Evolutionary conservation across 1,140 invertebrate genomes (phyloP).

Genomic region (Polypedilum vanderplanki): DNA sequence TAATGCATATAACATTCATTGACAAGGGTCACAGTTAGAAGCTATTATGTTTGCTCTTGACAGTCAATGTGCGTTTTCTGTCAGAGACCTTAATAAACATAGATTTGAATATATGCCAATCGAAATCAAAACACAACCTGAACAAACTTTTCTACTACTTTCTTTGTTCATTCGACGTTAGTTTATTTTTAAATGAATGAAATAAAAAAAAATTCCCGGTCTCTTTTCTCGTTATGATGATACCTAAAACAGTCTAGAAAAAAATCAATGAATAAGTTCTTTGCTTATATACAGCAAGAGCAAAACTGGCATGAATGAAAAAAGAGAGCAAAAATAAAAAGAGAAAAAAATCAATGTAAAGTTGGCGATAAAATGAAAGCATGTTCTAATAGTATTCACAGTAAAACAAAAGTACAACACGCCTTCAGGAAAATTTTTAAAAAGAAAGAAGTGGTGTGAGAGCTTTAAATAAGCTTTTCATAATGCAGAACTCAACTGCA

Average conservation of each 20-base stretch:
- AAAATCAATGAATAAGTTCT: not conserved
- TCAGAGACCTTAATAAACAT: too few relatives aligned
- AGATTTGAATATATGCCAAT: too few relatives aligned
- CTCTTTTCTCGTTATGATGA: not conserved
- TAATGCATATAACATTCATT: not conserved
- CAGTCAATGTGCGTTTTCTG: too few relatives aligned
- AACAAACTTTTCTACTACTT: too few relatives aligned
- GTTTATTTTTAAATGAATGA: too few relatives aligned
- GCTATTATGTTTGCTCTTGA: too few relatives aligned
- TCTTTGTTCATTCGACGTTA: too few relatives aligned
- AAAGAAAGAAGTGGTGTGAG: not conserved
- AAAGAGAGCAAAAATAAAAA: not conserved
- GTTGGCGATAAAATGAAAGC: not conserved
- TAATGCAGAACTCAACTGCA: not conserved
- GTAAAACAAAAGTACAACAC: not conserved
- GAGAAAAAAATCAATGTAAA: slow-evolving; percentile 1
- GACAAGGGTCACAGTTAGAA: not conserved
- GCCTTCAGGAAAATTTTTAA: not conserved
- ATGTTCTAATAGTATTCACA: not conserved
- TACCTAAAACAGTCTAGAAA: not conserved
- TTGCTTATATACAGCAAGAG: not conserved
- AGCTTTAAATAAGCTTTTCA: slow-evolving; percentile 5
- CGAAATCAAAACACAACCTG: too few relatives aligned
- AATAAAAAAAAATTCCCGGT: too few relatives aligned
- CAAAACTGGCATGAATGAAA: not conserved